Base-by-base conservation (phyloP, 1,140 invertebrate genomes). In the Olivierus martensii region DNA sequence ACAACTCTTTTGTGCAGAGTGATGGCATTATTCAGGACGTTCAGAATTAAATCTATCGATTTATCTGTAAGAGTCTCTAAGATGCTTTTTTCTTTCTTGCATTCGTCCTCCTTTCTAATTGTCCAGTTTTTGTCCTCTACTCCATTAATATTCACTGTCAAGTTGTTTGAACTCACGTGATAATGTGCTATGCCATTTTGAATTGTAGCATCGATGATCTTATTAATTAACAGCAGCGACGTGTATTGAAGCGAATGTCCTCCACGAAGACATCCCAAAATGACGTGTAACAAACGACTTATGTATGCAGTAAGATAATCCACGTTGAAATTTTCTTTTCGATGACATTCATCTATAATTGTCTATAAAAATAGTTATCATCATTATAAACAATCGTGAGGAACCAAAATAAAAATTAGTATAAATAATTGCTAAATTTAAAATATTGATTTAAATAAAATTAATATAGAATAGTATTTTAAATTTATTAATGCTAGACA, bases 1-100 rank as follows among this genome's bases (percentile, higher is more conserved):
- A 77, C 77, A 15, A 78, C 78, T 52, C 79, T 63, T 59, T 80
- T 80, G 61, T 81, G 79, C 66, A 81, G 72, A 4, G 79, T 81
- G 41, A 82, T 76, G 15, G 77, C 75, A 61, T 82, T 81, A 63
- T 81, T 79, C 18, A 82, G 68, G 36, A 78, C 75, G 59, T 78
- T 78, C 34, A 82, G 68, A 17, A 81, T 71, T 7, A 59, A 51
- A 36, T 57, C 51, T 10, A 59, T 43, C 46, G 52, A 55, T 41
- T 55, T 22, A 39, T 34, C 38, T 7, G 22, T 46, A 19, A 49
- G 28, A 10, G 7, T 37, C 12, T 52, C 35, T 37, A 37, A 18
- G 34, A 34, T 38, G 41, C 11, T 52, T 3, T 45, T 28, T 12
- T 51, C 15, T 11, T 46, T 38, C 51, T 19, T 14, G 3, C 48